Conservation (phyloP, 2,797 vertebrate species). For the Atherinosoma microstoma region DNA sequence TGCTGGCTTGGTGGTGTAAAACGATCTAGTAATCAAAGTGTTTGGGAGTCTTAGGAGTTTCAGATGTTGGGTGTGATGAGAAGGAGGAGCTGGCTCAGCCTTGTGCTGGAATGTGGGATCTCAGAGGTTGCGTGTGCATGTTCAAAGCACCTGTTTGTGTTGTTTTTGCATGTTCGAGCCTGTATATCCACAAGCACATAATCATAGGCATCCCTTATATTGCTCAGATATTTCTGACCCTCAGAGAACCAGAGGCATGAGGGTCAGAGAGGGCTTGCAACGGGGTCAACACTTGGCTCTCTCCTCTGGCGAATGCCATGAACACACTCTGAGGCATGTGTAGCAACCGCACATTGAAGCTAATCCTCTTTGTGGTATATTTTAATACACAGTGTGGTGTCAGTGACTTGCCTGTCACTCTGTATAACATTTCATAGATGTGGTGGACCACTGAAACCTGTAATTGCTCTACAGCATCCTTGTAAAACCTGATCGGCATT, state of each 20-base stretch:
- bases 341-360: constrained; percentile 15
- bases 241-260: constrained; percentile 30
- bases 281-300: constrained; percentile 36
- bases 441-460: constrained; percentile 56
- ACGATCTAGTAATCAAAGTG: constrained; percentile 60
- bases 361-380: constrained; percentile 18
- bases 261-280: constrained; percentile 4
- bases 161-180: constrained; percentile 60
- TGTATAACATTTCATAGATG: constrained; percentile 48
- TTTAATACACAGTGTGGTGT: constrained; percentile 9
- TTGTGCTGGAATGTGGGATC: constrained; percentile 61
- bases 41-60: constrained; percentile 51
- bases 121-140: constrained; percentile 45
- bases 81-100: constrained; percentile 53
- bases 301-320: constrained; percentile 26
- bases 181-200: constrained; percentile 37
- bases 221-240: constrained; percentile 67
- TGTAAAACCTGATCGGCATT: constrained; percentile 59
- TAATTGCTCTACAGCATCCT: constrained; percentile 50
- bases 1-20: constrained; percentile 41
- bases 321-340: constrained; percentile 10
- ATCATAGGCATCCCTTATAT: constrained; percentile 52
- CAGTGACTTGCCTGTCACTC: constrained; percentile 19
- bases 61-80: constrained; percentile 54
- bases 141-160: constrained; percentile 61